A percentile compares a stretch with the other conserved stretches of the same genome.
Evolutionary conservation across 2,797 vertebrate species (phyloP).

Genomic region (Morus bassanus): DNA sequence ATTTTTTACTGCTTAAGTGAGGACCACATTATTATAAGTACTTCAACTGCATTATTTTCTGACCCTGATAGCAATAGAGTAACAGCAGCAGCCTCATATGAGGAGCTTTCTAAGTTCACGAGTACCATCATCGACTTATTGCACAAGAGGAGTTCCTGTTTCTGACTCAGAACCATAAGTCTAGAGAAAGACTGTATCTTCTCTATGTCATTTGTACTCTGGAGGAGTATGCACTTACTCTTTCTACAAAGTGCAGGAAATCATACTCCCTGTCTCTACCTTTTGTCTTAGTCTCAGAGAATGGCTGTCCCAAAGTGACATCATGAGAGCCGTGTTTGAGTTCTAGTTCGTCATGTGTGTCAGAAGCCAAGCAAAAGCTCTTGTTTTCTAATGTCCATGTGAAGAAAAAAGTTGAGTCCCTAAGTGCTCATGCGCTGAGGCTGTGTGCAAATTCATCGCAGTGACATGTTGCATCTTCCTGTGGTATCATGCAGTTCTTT

Average conservation of each 20-base stretch:
- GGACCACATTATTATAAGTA: rapidly evolving
- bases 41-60: not conserved
- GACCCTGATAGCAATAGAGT: not conserved
- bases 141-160: not conserved
- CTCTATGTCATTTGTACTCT: not conserved
- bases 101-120: not conserved
- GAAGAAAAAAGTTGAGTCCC: not conserved
- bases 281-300: not conserved
- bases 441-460: not conserved
- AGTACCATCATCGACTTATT: rapidly evolving
- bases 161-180: not conserved
- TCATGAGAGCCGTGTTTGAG: not conserved
- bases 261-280: not conserved
- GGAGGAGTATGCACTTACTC: too few species aligned
- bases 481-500: not conserved
- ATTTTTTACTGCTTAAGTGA: not conserved
- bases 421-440: too few species aligned
- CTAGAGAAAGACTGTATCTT: not conserved
- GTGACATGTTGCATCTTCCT: not conserved
- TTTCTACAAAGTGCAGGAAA: not conserved
- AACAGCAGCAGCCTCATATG: not conserved
- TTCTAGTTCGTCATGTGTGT: not conserved
- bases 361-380: not conserved
- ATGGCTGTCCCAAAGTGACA: not conserved
- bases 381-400: not conserved